Evolutionary conservation across 2,113 vertebrate genomes (phyloP).

Genomic region (Acrocephalus kingi): DNA sequence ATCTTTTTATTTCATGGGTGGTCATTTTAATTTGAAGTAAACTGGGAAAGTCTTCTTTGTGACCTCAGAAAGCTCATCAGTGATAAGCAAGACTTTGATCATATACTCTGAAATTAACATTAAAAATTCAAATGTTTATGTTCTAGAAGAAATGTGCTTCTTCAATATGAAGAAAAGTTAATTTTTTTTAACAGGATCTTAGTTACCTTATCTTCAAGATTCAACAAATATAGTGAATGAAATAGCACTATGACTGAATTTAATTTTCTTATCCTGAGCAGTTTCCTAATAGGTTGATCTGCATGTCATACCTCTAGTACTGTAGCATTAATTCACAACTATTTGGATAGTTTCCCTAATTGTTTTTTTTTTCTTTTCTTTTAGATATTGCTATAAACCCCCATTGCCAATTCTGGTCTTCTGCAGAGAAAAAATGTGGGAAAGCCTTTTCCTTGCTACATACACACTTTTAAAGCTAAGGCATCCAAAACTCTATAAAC

Average conservation of each 20-base stretch:
- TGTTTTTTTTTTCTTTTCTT: not conserved
- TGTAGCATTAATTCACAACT: not conserved
- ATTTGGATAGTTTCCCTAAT: not conserved
- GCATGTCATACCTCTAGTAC: not conserved
- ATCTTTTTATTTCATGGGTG: not conserved
- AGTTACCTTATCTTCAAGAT: not conserved
- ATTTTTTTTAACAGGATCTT: not conserved
- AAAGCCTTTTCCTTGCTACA: not conserved
- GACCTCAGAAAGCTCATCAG: not conserved
- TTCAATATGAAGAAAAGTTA: not conserved
- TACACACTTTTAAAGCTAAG: not conserved
- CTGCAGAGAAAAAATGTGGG: not conserved
- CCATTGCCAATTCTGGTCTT: not conserved
- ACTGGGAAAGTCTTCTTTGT: not conserved
- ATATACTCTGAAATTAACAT: not conserved
- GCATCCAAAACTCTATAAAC: not conserved
- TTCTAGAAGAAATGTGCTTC: not conserved
- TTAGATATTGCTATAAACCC: not conserved
- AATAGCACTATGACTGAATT: not conserved
- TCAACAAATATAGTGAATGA: not conserved
- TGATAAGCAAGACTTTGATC: not conserved
- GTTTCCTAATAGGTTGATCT: not conserved
- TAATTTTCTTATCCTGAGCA: not conserved
- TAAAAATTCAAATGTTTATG: not conserved
- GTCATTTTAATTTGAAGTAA: not conserved